Evolutionary conservation across 2,888 invertebrate genomes (phyloP).

Genomic region (Nesidiocoris tenuis): DNA sequence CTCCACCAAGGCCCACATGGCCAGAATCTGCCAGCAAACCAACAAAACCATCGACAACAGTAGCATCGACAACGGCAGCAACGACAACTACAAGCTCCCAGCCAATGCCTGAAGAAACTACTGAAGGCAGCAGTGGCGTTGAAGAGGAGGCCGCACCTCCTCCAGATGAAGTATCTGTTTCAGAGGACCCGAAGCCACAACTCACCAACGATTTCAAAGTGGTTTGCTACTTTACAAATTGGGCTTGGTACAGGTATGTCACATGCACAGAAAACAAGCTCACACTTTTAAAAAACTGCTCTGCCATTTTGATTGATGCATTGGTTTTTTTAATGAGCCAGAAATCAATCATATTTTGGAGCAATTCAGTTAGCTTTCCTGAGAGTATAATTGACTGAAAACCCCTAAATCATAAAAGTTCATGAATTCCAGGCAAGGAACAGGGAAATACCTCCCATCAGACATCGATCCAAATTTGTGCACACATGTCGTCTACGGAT

Average conservation of each 20-base stretch:
- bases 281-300: too few species aligned
- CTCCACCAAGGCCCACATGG: slow-evolving; percentile 29
- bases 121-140: background rate
- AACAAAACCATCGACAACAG: slow-evolving; percentile 48
- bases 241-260: slow-evolving; percentile 77
- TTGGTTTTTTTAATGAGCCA: too few species aligned
- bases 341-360: too few species aligned
- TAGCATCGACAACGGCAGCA: too few species aligned
- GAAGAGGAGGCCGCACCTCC: slow-evolving; percentile 16
- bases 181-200: background rate
- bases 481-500: slow-evolving; percentile 89
- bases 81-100: slow-evolving; percentile 39
- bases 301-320: too few species aligned
- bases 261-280: slow-evolving; percentile 7
- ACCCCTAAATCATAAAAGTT: too few species aligned
- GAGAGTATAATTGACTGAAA: background rate
- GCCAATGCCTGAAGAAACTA: slow-evolving; percentile 19
- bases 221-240: slow-evolving; percentile 89
- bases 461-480: slow-evolving; percentile 83
- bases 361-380: too few species aligned
- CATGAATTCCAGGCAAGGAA: slow-evolving; percentile 66
- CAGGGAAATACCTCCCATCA: slow-evolving; percentile 76
- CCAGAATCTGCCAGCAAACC: slow-evolving; percentile 46
- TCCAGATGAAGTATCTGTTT: slow-evolving; percentile 42
- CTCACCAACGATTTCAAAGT: slow-evolving; percentile 65